phyloP scores from a whole-genome alignment of 2,888 invertebrate species.

The Ferdinandea cuprea region DNA sequence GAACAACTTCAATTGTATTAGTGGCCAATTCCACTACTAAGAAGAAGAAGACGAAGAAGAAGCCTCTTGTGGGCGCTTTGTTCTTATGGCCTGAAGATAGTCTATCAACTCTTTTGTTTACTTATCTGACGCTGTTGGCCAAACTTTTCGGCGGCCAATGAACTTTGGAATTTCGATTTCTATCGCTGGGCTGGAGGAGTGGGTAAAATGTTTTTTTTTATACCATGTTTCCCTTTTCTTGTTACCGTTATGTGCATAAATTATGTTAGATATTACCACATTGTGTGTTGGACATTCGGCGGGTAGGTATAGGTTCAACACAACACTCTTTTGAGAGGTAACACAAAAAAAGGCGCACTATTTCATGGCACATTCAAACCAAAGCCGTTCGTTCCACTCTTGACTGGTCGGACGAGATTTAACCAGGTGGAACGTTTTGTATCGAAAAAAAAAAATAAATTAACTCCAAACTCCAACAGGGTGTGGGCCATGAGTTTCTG shows the following conservation, averaged over 20 bases:
- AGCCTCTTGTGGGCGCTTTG: neutral
- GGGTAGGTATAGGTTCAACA: neutral
- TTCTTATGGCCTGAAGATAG: slow-evolving; percentile 10
- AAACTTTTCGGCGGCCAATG: slow-evolving; percentile 42
- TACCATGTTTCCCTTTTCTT: slow-evolving; percentile 47
- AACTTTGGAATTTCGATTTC: slow-evolving; percentile 70
- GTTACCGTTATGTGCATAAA: slow-evolving; percentile 69
- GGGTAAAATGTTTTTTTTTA: neutral
- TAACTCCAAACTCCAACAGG: slow-evolving; percentile 25
- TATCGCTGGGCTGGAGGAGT: slow-evolving; percentile 32
- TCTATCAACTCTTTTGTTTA: slow-evolving; percentile 20
- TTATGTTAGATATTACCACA: slow-evolving; percentile 60
- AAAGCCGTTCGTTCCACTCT: slow-evolving; percentile 3
- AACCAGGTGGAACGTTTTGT: slow-evolving; percentile 64
- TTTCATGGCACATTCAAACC: slow-evolving; percentile 1
- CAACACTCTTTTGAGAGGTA: no score
- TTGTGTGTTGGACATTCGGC: no score
- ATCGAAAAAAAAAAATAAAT: slow-evolving; percentile 26
- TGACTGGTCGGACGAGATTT: slow-evolving; percentile 48
- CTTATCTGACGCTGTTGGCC: slow-evolving; percentile 13
- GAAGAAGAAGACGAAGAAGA: neutral
- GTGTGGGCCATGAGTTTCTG: slow-evolving; percentile 35
- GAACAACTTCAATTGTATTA: neutral
- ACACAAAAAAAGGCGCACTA: slow-evolving; percentile 11
- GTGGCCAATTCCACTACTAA: neutral